Evolutionary conservation across 1,140 invertebrate species (phyloP), one percentile per base, ranked within the genome.

Genomic region (Cyphomyrmex costatus): DNA sequence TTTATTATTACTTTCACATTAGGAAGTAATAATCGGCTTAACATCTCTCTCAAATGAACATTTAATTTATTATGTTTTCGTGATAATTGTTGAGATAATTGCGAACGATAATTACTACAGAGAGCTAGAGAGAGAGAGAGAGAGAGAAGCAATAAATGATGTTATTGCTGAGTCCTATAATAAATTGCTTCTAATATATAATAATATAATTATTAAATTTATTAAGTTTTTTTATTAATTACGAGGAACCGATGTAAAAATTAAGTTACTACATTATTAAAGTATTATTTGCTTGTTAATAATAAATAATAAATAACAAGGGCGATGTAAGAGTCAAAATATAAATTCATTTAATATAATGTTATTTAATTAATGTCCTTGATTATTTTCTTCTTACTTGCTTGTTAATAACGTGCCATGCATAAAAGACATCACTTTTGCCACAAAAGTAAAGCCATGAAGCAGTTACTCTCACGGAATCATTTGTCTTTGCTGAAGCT

Each of bases 401-500:
- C 42, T 49, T 49, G 4, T 42, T 56, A 46, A 36, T 14, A 58
- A 73, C 21, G 36, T 27, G 19, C 33, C 33, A 16, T 14, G 56
- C 21, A 60, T 49, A 68, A 83, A 61, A 36, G 24, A 53, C 68
- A 56, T 0, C 21, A 10, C 7, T 27, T 12, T 73, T 71, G 36
- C 53, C 46, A 42, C 3, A 14, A 58, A 82, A n/a, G 42, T n/a
- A 68, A 74, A 70, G 21, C n/a, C 30, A 27, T 12, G 36, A 60
- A 33, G n/a, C 33, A 60, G 79, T 24, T 71, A 71, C 66, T 70
- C 42, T 8, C 24, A 82, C 19, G 6, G n/a, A 68, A 12, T 10
- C 21, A 12, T 19, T 73, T 36, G 36, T 60, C n/a, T 61, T 33
- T 7, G 27, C 33, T 27, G 6, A 60, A 27, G 30, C 16, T 80